Conservation (phyloP, 2,797 vertebrate genomes). For the Chloroceryle amazona region DNA sequence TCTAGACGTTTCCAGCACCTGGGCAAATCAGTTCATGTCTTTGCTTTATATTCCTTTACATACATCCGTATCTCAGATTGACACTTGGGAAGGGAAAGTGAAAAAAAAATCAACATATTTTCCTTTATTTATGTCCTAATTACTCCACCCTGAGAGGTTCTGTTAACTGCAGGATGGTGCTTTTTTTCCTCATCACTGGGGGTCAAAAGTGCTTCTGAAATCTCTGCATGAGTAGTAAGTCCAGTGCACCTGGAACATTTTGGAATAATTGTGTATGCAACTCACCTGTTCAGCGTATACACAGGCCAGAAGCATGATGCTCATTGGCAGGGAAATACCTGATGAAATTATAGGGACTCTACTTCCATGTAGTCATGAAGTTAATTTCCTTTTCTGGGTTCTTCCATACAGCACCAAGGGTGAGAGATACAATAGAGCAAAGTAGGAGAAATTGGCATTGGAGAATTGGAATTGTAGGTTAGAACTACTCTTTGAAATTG, state of each 20-base stretch:
- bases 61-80: background rate
- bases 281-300: slow-evolving; percentile 31
- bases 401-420: background rate
- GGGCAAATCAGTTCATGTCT: slow-evolving; percentile 9
- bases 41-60: slow-evolving; percentile 22
- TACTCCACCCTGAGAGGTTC: background rate
- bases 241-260: slow-evolving; percentile 33
- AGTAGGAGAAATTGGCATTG: background rate
- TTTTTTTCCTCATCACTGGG: background rate
- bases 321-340: background rate
- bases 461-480: too few species aligned
- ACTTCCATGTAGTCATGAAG: background rate
- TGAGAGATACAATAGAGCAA: background rate
- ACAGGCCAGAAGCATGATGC: background rate
- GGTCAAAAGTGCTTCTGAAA: background rate
- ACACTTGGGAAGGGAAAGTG: background rate
- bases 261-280: background rate
- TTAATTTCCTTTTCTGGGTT: background rate
- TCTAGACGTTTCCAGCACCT: slow-evolving; percentile 17
- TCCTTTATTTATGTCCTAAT: slow-evolving; percentile 15
- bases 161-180: background rate
- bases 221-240: background rate
- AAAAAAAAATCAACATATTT: background rate
- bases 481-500: background rate
- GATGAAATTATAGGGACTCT: background rate